Evolutionary conservation across 2,113 vertebrate genomes (phyloP).

Genomic region (Rhadina sibilatrix): DNA sequence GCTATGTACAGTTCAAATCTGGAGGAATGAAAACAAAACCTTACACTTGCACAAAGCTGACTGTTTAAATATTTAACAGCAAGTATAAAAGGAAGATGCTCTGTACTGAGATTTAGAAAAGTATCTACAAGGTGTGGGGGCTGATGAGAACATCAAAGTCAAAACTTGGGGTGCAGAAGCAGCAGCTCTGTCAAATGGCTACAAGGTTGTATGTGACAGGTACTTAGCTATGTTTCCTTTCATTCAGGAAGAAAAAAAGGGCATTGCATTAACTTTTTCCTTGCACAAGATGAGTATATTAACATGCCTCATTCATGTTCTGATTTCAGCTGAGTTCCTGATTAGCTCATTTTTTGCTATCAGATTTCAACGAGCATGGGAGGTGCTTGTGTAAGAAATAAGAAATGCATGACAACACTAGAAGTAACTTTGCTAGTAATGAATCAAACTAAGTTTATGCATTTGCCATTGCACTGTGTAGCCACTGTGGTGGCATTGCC

Average conservation of each 20-base stretch:
- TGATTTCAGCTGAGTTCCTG: background rate
- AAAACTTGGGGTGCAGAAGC: background rate
- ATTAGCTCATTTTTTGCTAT: background rate
- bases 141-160: slow-evolving; percentile 21
- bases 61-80: background rate
- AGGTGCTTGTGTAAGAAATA: background rate
- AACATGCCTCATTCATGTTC: background rate
- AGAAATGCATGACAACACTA: background rate
- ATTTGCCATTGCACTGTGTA: background rate
- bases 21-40: slow-evolving; percentile 28
- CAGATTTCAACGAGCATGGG: background rate
- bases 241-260: background rate
- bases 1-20: slow-evolving; percentile 6
- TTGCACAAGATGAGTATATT: background rate
- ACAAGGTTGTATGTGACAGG: fast-evolving
- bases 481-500: background rate
- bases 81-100: background rate
- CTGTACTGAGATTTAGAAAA: background rate
- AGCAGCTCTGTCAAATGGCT: background rate
- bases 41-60: background rate
- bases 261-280: background rate
- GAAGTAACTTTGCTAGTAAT: background rate
- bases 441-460: background rate
- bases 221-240: background rate
- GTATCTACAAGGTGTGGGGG: background rate